Evolutionary conservation across 2,888 invertebrate genomes (phyloP).

Genomic region (Ochropleura plecta): DNA sequence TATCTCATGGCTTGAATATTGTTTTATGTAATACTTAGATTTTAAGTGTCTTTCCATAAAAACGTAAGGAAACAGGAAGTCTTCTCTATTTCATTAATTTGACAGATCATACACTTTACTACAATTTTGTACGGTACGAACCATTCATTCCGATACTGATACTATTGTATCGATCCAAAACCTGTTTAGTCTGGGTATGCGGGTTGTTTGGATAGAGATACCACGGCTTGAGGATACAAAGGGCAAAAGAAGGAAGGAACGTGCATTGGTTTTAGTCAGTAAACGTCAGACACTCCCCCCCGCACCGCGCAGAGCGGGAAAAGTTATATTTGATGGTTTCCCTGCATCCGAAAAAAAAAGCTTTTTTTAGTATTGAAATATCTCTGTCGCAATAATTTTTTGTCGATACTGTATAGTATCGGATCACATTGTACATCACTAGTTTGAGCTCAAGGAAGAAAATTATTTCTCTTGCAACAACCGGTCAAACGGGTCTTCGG

Average conservation of each 20-base stretch:
- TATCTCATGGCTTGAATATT: too few species aligned
- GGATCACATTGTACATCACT: background rate
- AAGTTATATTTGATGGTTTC: too few species aligned
- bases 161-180: background rate
- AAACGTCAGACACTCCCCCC: too few species aligned
- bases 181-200: too few species aligned
- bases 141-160: background rate
- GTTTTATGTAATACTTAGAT: too few species aligned
- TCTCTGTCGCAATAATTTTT: background rate
- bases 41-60: too few species aligned
- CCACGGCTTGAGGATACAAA: too few species aligned
- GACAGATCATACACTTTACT: background rate
- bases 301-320: too few species aligned
- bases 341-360: too few species aligned
- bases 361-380: background rate
- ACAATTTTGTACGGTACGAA: background rate
- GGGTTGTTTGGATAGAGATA: too few species aligned
- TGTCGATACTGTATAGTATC: background rate
- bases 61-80: background rate
- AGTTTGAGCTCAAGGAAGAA: constrained; percentile 50
- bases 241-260: too few species aligned
- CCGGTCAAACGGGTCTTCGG: constrained; percentile 58
- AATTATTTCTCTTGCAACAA: constrained; percentile 45
- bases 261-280: too few species aligned
- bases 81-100: background rate